Percentiles rank a stretch among this genome's conserved stretches.
Evolutionary conservation across 2,888 invertebrate species (phyloP).

Genomic region (Cephus pulcher): DNA sequence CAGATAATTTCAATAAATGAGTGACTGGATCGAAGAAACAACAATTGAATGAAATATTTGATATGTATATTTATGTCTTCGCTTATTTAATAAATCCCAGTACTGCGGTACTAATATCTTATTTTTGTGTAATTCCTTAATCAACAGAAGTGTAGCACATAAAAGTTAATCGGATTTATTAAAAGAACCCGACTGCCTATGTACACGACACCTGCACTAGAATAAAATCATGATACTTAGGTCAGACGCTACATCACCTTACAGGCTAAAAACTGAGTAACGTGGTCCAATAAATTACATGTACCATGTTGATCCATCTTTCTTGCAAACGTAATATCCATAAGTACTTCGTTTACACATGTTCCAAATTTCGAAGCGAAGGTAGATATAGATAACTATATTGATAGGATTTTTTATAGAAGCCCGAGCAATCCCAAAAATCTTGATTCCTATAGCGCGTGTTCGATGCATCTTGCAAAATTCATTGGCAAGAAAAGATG

Average conservation of each 20-base stretch:
- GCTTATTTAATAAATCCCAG: neutral
- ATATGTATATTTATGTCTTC: neutral
- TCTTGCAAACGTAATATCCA: neutral
- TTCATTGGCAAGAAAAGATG: neutral
- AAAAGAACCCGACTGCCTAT: neutral
- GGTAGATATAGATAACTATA: neutral
- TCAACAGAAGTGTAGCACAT: neutral
- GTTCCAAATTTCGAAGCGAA: neutral
- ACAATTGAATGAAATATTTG: neutral
- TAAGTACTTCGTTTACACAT: neutral
- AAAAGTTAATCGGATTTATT: neutral
- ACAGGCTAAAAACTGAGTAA: neutral
- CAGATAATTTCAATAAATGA: slow-evolving; percentile 9
- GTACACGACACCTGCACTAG: neutral
- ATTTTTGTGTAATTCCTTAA: neutral
- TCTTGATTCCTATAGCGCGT: too few relatives aligned
- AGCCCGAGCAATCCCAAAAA: too few relatives aligned
- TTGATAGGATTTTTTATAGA: too few relatives aligned
- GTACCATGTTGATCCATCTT: neutral
- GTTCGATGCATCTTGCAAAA: neutral
- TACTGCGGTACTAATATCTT: neutral
- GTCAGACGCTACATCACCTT: neutral
- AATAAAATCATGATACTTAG: neutral
- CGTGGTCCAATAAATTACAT: too few relatives aligned
- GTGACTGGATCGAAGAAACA: neutral